Base-by-base conservation (phyloP, 1,140 invertebrate species). In the Drosophila busckii region DNA sequence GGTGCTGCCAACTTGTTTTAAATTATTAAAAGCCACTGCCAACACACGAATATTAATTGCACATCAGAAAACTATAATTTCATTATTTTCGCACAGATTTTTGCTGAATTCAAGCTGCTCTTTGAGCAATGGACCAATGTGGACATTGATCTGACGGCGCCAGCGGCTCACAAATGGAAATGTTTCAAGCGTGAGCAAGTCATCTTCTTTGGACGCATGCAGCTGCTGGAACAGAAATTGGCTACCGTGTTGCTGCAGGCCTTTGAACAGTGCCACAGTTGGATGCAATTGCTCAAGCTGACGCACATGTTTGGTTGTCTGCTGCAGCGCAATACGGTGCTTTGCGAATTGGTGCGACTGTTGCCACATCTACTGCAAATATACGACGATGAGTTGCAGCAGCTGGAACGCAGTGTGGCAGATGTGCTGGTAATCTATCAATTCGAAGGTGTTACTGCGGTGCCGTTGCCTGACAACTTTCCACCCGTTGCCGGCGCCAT, bases 251-350 rank as follows among this genome's bases (percentile, higher is more conserved):
- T 95, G 38, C 89, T 90, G 9, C 89, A 92, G 62, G 93, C 90
- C 2, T 94, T 94, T 80, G 90, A 92, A 37, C 93, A 95, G 67
- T 94, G 93, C 71, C 88, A 90, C 55, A 92, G 92, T 38, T 87
- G 93, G 20, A 92, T 93, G 68, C 89, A 90, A 32, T 88, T 90
- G 9, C 88, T 89, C 2, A 89, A 93, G 37, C 41, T 86, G 31
- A 56, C 80, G 7, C 45, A 70, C 4, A 86, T 86, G 84, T 84
- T 85, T 28, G 76, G 67, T 41, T 44, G 37, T 15, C 58, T 86
- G 19, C 26, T 87, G 12, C 60, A 76, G 13, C 76, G 84, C 1
- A 25, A 17, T 3, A 61, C 64, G 2, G 75, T 86, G 15, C 63
- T 64, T 23, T 45, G 68, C 9, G 82, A 86, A 41, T 35, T 86